Base-by-base conservation (phyloP, 1,140 invertebrate genomes). In the Holotrichia oblita region DNA sequence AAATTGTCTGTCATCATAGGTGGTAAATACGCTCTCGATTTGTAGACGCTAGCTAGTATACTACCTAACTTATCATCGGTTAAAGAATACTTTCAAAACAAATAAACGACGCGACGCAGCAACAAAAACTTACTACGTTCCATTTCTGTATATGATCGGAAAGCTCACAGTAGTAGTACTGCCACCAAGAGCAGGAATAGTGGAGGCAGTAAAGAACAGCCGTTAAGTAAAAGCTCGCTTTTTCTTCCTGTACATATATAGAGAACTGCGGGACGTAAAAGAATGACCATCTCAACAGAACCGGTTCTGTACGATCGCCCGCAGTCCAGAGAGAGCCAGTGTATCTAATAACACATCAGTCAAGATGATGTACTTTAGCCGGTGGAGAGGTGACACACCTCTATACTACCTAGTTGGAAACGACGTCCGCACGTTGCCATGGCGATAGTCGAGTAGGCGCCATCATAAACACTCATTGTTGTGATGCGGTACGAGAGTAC, bases 401-500 rank as follows among this genome's bases (percentile, higher is more conserved):
- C 81, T 81, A 77, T 69, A 69, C 61, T 69, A 34, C 78, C 79
- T 80, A 80, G 78, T 79, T 81, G 80, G 76, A 76, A 81, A 80
- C 81, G 80, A 80, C 80, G 81, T 82, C 79, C 80, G 81, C 81
- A 78, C 72, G 80, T 85, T 85, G 83, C 84, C 81, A 86, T 85
- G 85, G 82, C 83, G 83, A 85, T 85, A 81, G 85, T 83, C 85
- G 82, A 84, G 83, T 85, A 86, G 85, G 85, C 85, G 85, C 85
- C 85, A 86, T 86, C 85, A 86, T 86, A 86, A 86, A 86, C 85
- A 86, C 84, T 86, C 84, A 86, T 86, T 86, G 85, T 86, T 86
- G 85, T 86, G 85, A 86, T 86, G 84, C 83, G 82, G 84, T 84
- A 80, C 81, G 78, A 82, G 64, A 69, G 20, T 73, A 75, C 79